phyloP scores from a whole-genome alignment of 2,888 invertebrate species.

The Drosophila fulvimacula region DNA sequence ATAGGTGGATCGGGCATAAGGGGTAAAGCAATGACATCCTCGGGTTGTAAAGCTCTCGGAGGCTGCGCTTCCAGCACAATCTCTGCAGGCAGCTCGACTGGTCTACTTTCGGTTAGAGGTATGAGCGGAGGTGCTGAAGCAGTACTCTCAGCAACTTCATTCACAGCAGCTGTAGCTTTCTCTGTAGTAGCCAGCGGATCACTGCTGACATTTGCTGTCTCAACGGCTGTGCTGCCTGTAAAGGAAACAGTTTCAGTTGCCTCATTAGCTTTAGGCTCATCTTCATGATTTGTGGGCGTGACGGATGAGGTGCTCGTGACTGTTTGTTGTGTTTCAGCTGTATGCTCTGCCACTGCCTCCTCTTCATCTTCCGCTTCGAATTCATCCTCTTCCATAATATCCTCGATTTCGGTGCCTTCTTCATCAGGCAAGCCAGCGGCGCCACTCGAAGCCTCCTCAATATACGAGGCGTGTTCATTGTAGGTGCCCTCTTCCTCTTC shows the following conservation, averaged over 20 bases:
- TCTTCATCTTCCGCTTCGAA: constrained; percentile 42
- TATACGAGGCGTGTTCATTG: constrained; percentile 77
- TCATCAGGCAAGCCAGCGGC: constrained; percentile 49
- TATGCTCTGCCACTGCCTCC: constrained; percentile 8
- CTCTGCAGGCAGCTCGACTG: constrained; percentile 37
- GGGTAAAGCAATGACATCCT: constrained; percentile 33
- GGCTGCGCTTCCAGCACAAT: constrained; percentile 4
- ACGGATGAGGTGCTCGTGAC: constrained; percentile 48
- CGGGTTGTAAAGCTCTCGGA: background rate
- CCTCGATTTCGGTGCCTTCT: constrained; percentile 69
- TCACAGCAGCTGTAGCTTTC: background rate
- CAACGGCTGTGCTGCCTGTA: constrained; percentile 41
- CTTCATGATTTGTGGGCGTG: constrained; percentile 62
- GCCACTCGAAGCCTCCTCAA: constrained; percentile 74
- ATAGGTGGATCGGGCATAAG: constrained; percentile 55
- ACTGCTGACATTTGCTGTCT: background rate
- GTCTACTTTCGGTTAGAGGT: constrained; percentile 35
- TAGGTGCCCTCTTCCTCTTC: constrained; percentile 76
- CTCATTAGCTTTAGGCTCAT: constrained; percentile 2
- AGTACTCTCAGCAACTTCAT: background rate
- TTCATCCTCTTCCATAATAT: constrained; percentile 60
- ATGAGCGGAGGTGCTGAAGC: background rate
- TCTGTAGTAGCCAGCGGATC: background rate
- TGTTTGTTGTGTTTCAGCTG: constrained; percentile 36
- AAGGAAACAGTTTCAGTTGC: constrained; percentile 47